Base-by-base conservation (phyloP, 2,888 invertebrate genomes). In the Drosophila emarginata region DNA sequence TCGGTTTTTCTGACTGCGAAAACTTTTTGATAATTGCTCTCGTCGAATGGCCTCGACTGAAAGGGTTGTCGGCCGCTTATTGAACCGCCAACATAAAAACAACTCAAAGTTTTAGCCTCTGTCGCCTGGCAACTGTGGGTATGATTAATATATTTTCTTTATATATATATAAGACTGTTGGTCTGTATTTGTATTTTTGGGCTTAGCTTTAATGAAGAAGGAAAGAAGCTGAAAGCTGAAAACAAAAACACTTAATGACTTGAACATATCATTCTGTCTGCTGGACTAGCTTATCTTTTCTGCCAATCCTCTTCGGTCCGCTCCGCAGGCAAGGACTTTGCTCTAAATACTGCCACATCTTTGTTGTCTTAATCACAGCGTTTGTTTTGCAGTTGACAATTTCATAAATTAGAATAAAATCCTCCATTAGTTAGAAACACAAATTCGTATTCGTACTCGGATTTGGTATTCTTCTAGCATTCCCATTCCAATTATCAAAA, bases 21-120 rank as follows among this genome's bases (percentile, higher is more conserved):
- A 76, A 85, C 62, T 87, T 85, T 84, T 78, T 84, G 84, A 85
- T 81, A 87, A 85, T 85, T 81, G 84, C 80, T 80, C 76, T 74
- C 61, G 73, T 74, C 61, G 73, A 79, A 83, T 79, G 82, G 78
- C 65, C 70, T 67, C 58, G 69, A 23, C 80, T 64, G 72, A 85
- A 83, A 78, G 82, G 86, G 82, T 81, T 80, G 72, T 60, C 57
- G 62, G 67, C 59, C 56, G 40, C 64, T 69, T 56, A 62, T 72
- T 63, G 66, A 70, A 67, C 57, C 74, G 45, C 57, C 70, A 67
- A 51, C 57, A 53, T n/a, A 60, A 64, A 71, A 64, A 61, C 71
- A 71, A 61, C 57, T 65, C 52, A 61, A 65, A 67, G 61, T 60
- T 71, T 71, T 70, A 64, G 45, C 50, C 61, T 39, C 39, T 54